A percentile compares a stretch with the other conserved stretches of the same genome.
Conservation (phyloP, 2,797 vertebrate species). For the Loriculus beryllinus region DNA sequence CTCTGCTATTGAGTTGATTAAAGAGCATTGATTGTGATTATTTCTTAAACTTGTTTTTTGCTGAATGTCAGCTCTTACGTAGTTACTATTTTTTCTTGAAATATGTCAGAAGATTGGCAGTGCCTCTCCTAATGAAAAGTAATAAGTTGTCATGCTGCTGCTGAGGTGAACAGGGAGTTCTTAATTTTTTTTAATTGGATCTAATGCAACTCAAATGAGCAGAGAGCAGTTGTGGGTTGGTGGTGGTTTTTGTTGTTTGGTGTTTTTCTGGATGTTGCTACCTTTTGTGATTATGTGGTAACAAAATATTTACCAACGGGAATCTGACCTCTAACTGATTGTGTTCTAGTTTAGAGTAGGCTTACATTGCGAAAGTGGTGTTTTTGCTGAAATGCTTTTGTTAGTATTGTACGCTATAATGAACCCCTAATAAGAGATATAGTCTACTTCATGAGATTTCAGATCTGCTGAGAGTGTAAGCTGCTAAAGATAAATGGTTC, state of each 20-base stretch:
- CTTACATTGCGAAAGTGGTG: background rate
- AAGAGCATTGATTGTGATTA: background rate
- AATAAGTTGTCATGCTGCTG: background rate
- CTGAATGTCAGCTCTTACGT: background rate
- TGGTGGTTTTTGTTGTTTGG: accelerated
- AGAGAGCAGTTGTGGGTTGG: background rate
- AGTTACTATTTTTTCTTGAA: background rate
- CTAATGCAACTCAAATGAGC: background rate
- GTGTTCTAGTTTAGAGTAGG: background rate
- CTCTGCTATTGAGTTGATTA: background rate
- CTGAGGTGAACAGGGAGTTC: background rate
- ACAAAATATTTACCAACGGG: background rate
- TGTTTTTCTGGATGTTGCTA: background rate
- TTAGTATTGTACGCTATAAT: background rate
- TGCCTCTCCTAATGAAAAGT: background rate
- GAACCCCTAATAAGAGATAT: background rate
- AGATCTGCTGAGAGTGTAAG: background rate
- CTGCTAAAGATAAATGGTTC: background rate
- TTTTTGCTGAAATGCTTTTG: background rate
- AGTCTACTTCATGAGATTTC: background rate
- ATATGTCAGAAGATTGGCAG: background rate
- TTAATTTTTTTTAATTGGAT: background rate
- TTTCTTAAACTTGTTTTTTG: background rate
- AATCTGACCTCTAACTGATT: background rate
- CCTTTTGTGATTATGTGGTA: background rate